Base-by-base conservation (phyloP, 2,797 vertebrate genomes). In the Fistularia tabacaria region DNA sequence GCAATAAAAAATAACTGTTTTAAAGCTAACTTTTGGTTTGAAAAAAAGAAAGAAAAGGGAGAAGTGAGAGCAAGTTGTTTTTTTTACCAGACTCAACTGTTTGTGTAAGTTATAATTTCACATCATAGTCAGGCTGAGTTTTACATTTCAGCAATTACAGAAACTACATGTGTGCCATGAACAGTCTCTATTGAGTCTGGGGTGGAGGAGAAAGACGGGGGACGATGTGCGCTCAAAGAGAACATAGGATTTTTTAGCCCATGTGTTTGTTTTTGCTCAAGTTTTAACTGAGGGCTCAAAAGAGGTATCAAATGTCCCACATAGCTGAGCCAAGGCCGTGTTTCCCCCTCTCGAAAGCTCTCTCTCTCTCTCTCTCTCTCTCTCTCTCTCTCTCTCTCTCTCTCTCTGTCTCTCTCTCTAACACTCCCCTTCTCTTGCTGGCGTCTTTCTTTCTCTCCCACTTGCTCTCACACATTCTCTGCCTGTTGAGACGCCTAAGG, bases 251-350 rank as follows among this genome's bases (percentile, higher is more conserved):
- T 86, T 89, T 86, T 89, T 81, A 86, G 74, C 78, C 79, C 71
- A 72, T 84, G 82, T 90, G 90, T 90, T 91, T 90, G 86, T 90
- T 90, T 90, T 90, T 87, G 84, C 87, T 88, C 87, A 81, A 72
- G 76, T 91, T 90, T 81, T 88, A 89, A 87, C 83, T 87, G 83
- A 86, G 86, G 85, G 84, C 85, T 89, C 86, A 88, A 87, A 88
- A 87, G 86, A 87, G 85, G 82, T 89, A 90, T 90, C 88, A 86
- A 87, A 89, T 90, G 80, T 88, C 87, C 80, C 79, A 76, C 81
- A 83, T 85, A 85, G 85, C 86, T 82, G 79, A 85, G 84, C 87
- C 86, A 88, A 87, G 85, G 85, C 86, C 84, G 49, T 83, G 86
- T 85, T 81, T 80, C 85, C 85, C 73, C 82, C 79, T n/a, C n/a